These are phyloP conservation scores for Brienomyrus brachyistius DNA, from an alignment of 2,113 vertebrate genomes.

Conservation along the genomic window DNA sequence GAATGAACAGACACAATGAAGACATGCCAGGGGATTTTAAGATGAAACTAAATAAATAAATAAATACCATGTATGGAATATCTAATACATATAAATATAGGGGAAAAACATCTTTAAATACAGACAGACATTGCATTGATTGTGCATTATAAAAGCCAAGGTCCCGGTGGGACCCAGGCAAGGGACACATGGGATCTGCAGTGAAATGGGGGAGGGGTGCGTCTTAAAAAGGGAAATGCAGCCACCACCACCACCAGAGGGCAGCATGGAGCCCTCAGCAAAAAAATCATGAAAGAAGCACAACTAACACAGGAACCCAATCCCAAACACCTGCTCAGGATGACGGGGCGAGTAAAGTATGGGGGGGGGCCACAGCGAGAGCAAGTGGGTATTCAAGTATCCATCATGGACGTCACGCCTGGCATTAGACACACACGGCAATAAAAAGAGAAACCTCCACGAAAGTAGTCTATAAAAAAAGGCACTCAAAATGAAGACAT, in stretches of 20 bases:
- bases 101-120: constrained; percentile 14
- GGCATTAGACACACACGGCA: neutral
- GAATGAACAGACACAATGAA: neutral
- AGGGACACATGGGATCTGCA: constrained; percentile 55
- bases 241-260: neutral
- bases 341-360: constrained; percentile 72
- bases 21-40: constrained; percentile 37
- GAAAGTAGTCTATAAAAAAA: constrained; percentile 90
- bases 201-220: constrained; percentile 54
- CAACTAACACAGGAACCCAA: constrained; percentile 34
- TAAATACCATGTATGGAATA: constrained; percentile 80
- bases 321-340: constrained; percentile 67
- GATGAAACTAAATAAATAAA: constrained; percentile 84
- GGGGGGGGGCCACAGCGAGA: constrained; percentile 50
- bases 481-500: constrained; percentile 94
- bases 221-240: neutral
- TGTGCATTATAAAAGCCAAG: constrained; percentile 78
- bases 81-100: constrained; percentile 76
- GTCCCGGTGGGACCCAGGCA: constrained; percentile 58
- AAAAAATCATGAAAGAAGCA: constrained; percentile 64
- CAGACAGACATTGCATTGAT: constrained; percentile 87
- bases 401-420: neutral
- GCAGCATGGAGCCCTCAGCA: constrained; percentile 43
- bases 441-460: constrained; percentile 56
- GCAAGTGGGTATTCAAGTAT: constrained; percentile 36